Percentiles rank a stretch among this genome's conserved stretches.
These are phyloP conservation scores for Ceyx margarethae DNA, from an alignment of 2,113 vertebrate species.

Conservation along the genomic window DNA sequence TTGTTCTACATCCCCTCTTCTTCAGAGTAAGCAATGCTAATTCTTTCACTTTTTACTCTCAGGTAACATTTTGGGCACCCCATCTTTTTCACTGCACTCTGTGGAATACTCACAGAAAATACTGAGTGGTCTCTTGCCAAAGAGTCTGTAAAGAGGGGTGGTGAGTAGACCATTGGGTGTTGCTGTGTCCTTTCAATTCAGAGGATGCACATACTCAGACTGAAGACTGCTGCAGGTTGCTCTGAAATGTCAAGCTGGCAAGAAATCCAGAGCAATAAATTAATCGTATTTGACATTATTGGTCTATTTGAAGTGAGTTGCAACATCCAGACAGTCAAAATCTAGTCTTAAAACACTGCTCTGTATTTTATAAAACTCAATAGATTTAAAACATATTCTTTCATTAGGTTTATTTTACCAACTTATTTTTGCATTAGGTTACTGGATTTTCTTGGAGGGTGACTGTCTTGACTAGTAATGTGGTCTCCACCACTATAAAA, in stretches of 20 bases:
- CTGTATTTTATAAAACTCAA: background rate
- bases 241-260: background rate
- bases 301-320: background rate
- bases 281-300: background rate
- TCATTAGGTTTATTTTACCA: background rate
- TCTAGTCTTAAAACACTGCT: background rate
- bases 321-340: background rate
- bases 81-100: background rate
- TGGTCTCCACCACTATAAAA: background rate
- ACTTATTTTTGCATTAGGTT: background rate
- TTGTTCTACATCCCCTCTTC: background rate
- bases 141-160: background rate
- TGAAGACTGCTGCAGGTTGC: background rate
- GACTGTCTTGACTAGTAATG: background rate
- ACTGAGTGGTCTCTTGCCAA: background rate
- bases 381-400: background rate
- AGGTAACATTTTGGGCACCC: background rate
- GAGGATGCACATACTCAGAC: background rate
- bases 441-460: background rate
- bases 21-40: background rate
- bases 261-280: background rate
- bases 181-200: background rate
- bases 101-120: background rate
- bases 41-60: background rate
- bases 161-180: background rate